phyloP scores from a whole-genome alignment of 2,113 vertebrate species.

The Dasyurus viverrinus region DNA sequence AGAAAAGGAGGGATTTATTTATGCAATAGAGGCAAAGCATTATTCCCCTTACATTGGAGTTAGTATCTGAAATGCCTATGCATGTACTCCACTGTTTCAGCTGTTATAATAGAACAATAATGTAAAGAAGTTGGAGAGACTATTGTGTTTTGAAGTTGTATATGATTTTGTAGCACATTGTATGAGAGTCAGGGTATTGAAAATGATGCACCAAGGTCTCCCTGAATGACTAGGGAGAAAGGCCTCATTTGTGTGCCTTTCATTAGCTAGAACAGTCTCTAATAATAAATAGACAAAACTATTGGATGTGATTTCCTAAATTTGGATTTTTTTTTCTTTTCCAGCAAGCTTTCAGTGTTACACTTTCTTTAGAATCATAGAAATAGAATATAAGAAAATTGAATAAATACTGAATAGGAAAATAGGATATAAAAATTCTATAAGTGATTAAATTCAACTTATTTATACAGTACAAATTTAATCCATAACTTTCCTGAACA shows the following conservation, averaged over 20 bases:
- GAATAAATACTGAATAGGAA: not conserved
- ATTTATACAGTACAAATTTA: not conserved
- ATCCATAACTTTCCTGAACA: not conserved
- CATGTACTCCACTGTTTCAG: not conserved
- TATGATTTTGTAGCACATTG: not conserved
- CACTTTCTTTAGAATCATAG: not conserved
- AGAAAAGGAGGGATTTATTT: not conserved
- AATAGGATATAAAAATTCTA: not conserved
- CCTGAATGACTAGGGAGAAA: not conserved
- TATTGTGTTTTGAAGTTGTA: not conserved
- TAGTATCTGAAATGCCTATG: not conserved
- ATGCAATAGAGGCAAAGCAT: not conserved
- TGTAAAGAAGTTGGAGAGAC: not conserved
- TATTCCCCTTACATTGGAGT: not conserved
- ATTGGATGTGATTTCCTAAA: not conserved
- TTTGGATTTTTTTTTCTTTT: not conserved
- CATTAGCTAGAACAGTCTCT: not conserved
- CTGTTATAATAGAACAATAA: fast-evolving
- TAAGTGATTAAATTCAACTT: not conserved
- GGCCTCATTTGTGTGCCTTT: not conserved
- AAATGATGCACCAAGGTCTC: not conserved
- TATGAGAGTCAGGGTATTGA: not conserved
- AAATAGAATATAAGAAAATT: not conserved
- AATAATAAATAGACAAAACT: not conserved
- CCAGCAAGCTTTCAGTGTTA: not conserved